Evolutionary conservation across 2,888 invertebrate genomes (phyloP).

Genomic region (Drosophila ochracea): DNA sequence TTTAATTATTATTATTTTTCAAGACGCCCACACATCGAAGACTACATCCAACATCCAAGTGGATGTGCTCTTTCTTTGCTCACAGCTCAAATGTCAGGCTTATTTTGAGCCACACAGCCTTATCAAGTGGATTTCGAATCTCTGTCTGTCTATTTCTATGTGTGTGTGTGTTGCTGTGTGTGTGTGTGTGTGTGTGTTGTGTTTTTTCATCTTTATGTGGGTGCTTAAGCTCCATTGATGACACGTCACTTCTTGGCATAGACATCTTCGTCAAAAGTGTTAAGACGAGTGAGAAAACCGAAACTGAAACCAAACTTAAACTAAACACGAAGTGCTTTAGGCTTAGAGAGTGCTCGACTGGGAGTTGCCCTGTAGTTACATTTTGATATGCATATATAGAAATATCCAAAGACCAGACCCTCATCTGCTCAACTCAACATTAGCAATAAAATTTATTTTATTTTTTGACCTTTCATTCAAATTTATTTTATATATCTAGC

Average conservation of each 20-base stretch:
- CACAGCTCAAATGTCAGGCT: conserved; percentile 78
- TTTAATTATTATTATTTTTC: conserved; percentile 77
- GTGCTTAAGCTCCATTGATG: conserved; percentile 76
- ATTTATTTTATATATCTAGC: no score
- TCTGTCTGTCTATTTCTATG: conserved; percentile 21
- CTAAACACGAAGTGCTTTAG: not conserved
- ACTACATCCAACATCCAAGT: conserved; percentile 29
- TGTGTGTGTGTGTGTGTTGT: conserved; percentile 10
- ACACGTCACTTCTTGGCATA: conserved; percentile 78
- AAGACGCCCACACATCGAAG: conserved; percentile 64
- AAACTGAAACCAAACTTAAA: conserved; percentile 36
- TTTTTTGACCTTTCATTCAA: no score
- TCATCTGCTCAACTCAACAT: not conserved
- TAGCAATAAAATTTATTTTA: no score
- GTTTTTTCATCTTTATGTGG: conserved; percentile 67
- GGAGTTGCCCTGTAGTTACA: not conserved
- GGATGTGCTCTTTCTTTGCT: conserved; percentile 29
- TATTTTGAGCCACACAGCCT: conserved; percentile 56
- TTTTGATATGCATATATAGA: not conserved
- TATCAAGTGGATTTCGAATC: conserved; percentile 65
- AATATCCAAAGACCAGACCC: not conserved
- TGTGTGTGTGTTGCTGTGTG: conserved; percentile 30
- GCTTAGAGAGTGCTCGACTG: not conserved
- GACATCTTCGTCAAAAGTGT: conserved; percentile 79
- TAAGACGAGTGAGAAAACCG: conserved; percentile 71